Evolutionary conservation across 92 coral and sea anemone species (phyloP).

Genomic region (Zoanthus solanderi): DNA sequence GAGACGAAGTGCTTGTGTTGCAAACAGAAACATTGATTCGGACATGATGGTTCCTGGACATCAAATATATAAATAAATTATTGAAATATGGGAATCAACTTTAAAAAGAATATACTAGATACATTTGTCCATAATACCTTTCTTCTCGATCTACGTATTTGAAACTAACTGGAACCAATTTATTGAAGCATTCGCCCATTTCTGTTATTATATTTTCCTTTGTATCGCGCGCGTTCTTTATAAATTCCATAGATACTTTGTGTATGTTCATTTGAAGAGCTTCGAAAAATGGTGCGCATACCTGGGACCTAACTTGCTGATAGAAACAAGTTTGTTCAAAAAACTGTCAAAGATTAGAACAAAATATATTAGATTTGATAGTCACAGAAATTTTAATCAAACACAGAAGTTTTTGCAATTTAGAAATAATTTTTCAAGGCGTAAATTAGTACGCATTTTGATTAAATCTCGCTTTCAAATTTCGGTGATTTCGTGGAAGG

Average conservation of each 20-base stretch:
- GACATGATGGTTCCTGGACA: constrained; percentile 19
- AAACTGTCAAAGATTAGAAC: too few relatives aligned
- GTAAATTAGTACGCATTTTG: too few relatives aligned
- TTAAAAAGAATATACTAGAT: background rate
- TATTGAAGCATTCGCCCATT: constrained; percentile 34
- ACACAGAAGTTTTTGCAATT: too few relatives aligned
- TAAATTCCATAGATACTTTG: background rate
- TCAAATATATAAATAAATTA: background rate
- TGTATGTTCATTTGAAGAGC: background rate
- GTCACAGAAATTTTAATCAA: too few relatives aligned
- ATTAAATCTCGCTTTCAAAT: too few relatives aligned
- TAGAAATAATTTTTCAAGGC: too few relatives aligned
- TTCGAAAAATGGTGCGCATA: too few relatives aligned
- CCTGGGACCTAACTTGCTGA: too few relatives aligned
- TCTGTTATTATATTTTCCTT: background rate
- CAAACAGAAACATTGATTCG: constrained; percentile 40
- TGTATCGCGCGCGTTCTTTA: constrained; percentile 33
- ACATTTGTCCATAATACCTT: constrained; percentile 5
- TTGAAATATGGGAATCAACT: background rate
- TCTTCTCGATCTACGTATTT: constrained; percentile 45
- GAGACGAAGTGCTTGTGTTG: constrained; percentile 12
- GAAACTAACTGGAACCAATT: constrained; percentile 42
- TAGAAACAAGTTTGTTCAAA: too few relatives aligned
- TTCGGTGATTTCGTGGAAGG: too few relatives aligned
- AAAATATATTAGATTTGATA: too few relatives aligned